Percentiles rank a stretch among this genome's conserved stretches.
Evolutionary conservation across 92 coral and sea anemone genomes (phyloP).

Genomic region (Phenganax marumi): DNA sequence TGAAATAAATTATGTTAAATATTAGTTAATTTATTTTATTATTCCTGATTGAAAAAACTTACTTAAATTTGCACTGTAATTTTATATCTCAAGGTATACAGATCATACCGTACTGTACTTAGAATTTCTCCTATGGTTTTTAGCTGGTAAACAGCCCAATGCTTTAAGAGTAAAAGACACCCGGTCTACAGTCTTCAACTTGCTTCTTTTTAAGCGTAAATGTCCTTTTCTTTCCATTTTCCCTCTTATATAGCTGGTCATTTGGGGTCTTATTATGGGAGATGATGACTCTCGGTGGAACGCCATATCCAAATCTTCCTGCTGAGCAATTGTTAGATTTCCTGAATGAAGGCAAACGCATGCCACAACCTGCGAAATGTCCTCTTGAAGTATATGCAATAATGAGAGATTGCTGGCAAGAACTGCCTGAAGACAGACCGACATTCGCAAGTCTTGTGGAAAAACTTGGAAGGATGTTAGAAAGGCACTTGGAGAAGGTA

Average conservation of each 20-base stretch:
- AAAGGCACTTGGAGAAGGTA: conserved; percentile 72
- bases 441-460: conserved; percentile 62
- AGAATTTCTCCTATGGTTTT: too few species aligned
- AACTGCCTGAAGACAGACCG: conserved; percentile 60
- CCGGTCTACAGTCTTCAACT: not conserved
- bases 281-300: conserved; percentile 70
- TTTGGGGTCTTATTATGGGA: conserved; percentile 79
- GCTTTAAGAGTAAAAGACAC: not conserved
- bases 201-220: not conserved
- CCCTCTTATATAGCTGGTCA: conserved; percentile 59
- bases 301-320: conserved; percentile 74
- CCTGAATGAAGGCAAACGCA: conserved; percentile 73
- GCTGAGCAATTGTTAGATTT: conserved; percentile 68
- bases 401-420: conserved; percentile 86
- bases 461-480: conserved; percentile 68
- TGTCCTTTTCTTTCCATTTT: not conserved
- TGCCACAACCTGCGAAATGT: conserved; percentile 78
- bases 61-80: too few species aligned
- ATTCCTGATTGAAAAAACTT: too few species aligned
- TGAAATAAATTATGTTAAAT: too few species aligned
- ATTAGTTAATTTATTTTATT: too few species aligned
- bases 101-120: too few species aligned
- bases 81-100: too few species aligned
- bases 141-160: too few species aligned
- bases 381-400: conserved; percentile 76